Evolutionary conservation across 2,888 invertebrate species (phyloP), one percentile per base, ranked within the genome.

Genomic region (Formica aserva): DNA sequence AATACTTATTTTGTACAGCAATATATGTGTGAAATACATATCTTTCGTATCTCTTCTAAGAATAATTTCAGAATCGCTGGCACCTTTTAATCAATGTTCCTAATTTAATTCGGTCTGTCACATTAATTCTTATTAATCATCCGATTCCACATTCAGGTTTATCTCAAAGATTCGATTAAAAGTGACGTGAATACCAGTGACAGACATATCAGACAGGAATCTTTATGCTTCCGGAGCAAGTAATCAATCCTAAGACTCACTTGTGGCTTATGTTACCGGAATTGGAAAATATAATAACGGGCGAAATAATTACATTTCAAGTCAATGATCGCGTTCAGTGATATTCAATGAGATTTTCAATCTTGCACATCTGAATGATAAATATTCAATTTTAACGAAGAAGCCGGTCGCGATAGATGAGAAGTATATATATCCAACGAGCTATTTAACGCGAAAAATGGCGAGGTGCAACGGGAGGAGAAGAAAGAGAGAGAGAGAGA

Each of bases 61-160:
- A 80, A 82, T 78, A 57, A 63, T 69, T 65, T 77, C 22, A 69
- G 26, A 62, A 26, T 72, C 67, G 63, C 77, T 72, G 52, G 62
- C 77, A 41, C 60, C 32, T 76, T 83, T 77, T 80, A 76, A 87
- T 87, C 74, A 57, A 66, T 22, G 57, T 26, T 72, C 63, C 57
- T 89, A 88, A 89, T 88, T 77, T 57, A 80, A 89, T 89, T 82
- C 38, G 45, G 41, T 57, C 55, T 71, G 88, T 88, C 89, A 86
- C 60, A 74, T 86, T 78, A 82, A 82, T 88, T 87, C 88, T 83
- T 82, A 88, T 89, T 89, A 89, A 89, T 89, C 77, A 84, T 60
- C 72, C 69, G 63, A 85, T 88, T 65, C 38, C 48, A 76, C 69
- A 86, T 81, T 83, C 78, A 75, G 75, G 62, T 71, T 75, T 63